Evolutionary conservation across 2,797 vertebrate species (phyloP), one percentile per base, ranked within the genome.

Genomic region (Chelidonichthys spinosus): DNA sequence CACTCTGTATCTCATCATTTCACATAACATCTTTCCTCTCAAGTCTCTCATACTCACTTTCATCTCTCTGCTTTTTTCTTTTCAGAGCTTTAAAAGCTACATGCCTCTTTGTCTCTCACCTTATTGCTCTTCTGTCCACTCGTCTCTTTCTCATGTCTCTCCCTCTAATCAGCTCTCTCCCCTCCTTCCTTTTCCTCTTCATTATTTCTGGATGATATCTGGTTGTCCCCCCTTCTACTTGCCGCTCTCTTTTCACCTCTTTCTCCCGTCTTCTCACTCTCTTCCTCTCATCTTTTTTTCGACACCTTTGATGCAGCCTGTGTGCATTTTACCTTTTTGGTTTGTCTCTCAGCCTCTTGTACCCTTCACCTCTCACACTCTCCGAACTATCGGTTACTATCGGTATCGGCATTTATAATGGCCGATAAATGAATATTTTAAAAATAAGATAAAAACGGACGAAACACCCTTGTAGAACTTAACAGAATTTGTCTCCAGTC

Each of bases 151-250:
- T 40, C 67, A 2, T 47, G 40, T 77, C 37, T 72, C 62, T 63
- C 35, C 3, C 33, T 76, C 80, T 81, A 70, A 88, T 89, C 77
- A 71, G 44, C 25, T 32, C 54, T 32, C 33, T 14, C 61, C 67
- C 42, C 42, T 43, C 13, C 13, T 43, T 43, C 10, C 25, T 59
- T 85, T 77, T 76, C 68, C 70, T 82, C 82, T 61, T 88, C 74
- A 75, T 85, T 85, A 83, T 49, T 71, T 76, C 79, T 84, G 84
- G 76, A 83, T 80, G 78, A 70, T 47, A 50, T 63, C 58, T 58
- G n/a, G 65, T 40, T 77, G 63, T 11, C 39, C 59, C 52, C 43
- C 46, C 56, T 42, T 1, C 46, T 52, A 25, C 69, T 72, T 3
- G 1, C 42, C 9, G 36, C 50, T 79, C 61, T 47, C 66, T 56